Evolutionary conservation across 2,888 invertebrate species (phyloP), one percentile per base, ranked within the genome.

Genomic region (Sclerodermus sp.): DNA sequence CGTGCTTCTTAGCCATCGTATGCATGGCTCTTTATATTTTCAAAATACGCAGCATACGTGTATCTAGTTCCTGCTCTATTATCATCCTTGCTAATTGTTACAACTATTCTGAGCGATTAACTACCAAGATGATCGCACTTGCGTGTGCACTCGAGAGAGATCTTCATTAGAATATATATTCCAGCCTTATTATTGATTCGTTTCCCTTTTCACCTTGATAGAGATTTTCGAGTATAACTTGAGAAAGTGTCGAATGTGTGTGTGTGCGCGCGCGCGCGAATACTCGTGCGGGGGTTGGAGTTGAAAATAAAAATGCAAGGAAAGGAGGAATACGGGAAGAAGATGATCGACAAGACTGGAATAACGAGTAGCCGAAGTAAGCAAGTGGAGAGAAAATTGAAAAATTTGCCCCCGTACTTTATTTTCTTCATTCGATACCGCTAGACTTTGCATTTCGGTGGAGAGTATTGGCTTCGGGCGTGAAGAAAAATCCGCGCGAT

Each of bases 1-100:
- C 60, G 62, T 62, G 61, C 59, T 61, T 56, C 64, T 64, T 62
- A 64, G 59, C 57, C 57, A 48, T 54, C 49, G 47, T 51, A 54
- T 55, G 47, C 54, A 14, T 29, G 42, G 54, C 47, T 65, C 59
- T 61, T 63, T 59, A 66, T 63, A 66, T 63, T 64, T 65, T 56
- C 66, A 58, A 66, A 66, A 63, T 64, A 64, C 55, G 60, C 49
- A 45, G 46, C 34, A 45, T 40, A 64, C 63, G 63, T 64, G 64
- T 42, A 53, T 53, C 47, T 53, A 49, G 47, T 61, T 57, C 51
- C 45, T 49, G 45, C 17, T 30, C 43, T 8, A 23, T 23, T 23
- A 23, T 23, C 23, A 23, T 23, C 23, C 3, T 23, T 5, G 8
- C 8, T 5, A 23, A 23, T 8, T 23, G 4, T 23, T 23, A 23